Conservation (phyloP, 2,797 vertebrate species). For the Holocentrus rufus region DNA sequence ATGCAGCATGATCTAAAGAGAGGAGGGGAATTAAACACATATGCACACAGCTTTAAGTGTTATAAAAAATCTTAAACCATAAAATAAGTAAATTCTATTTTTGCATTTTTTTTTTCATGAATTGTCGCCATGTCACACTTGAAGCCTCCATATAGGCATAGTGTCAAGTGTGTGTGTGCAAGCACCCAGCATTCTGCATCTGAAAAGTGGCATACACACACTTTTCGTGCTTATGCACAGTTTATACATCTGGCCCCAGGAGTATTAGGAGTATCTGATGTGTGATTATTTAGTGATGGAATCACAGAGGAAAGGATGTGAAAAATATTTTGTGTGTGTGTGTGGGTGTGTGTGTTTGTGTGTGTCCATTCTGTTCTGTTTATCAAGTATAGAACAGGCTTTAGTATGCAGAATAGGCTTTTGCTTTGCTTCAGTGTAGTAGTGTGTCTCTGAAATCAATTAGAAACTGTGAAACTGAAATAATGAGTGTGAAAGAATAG, state of each 20-base stretch:
- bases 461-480: conserved; percentile 22
- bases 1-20: too few relatives aligned
- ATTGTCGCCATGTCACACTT: neutral
- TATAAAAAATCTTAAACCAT: too few relatives aligned
- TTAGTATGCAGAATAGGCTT: neutral
- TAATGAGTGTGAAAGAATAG: conserved; percentile 24
- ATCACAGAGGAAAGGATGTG: conserved; percentile 39
- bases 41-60: too few relatives aligned
- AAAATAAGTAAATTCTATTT: too few relatives aligned
- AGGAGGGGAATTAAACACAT: too few relatives aligned
- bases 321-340: conserved; percentile 19
- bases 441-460: neutral
- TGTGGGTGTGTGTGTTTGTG: neutral
- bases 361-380: neutral
- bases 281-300: conserved; percentile 16
- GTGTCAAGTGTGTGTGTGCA: too few relatives aligned
- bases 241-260: conserved; percentile 20
- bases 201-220: neutral
- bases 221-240: conserved; percentile 16
- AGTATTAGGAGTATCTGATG: conserved; percentile 20
- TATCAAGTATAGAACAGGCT: neutral
- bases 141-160: too few relatives aligned
- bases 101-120: neutral
- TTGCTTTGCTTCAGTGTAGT: neutral
- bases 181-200: too few relatives aligned